Base-by-base conservation (phyloP, 1,140 invertebrate genomes). In the Ips typographus region DNA sequence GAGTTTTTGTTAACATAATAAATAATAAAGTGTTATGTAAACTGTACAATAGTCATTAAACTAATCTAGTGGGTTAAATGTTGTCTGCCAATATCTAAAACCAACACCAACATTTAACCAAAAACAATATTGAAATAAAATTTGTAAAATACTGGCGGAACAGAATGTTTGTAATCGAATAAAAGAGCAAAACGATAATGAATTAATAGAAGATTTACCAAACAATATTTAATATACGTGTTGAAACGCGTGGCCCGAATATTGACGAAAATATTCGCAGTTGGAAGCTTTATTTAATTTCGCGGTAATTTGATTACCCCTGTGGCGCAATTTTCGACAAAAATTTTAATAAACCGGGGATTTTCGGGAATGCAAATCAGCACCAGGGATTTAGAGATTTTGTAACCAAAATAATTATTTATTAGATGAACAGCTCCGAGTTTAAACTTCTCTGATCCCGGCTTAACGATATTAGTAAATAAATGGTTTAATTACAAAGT, bases 151-250 rank as follows among this genome's bases (percentile, higher is more conserved):
- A n/a, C 3, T 40, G 40, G 38, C 4, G 39, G 40, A 36, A n/a
- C 36, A 57, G 40, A 55, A 57, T 57, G 22, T 40, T 40, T 41
- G n/a, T 42, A 43, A 22, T 22, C 39, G 3, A 44, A 60, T 58
- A 22, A 42, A 42, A 7, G 4, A 42, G 36, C 43, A 42, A 51
- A 62, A 41, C 41, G 43, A 36, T 36, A n/a, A 42, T 55, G 49
- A 55, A 36, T 65, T 65, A 65, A 65, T 65, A 55, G 42, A 56
- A 65, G 44, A 65, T 41, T 53, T 42, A 22, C 37, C 51, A 53
- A 8, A 38, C 39, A 65, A 55, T 65, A 65, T 55, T 65, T 65
- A 65, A 53, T 63, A 53, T n/a, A 65, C 51, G 62, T 55, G 49
- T 47, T 65, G 40, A 65, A 65, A 55, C 52, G 36, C 62, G 51